Conservation (phyloP, 2,888 invertebrate genomes). For the Tetheella fluctuosa region DNA sequence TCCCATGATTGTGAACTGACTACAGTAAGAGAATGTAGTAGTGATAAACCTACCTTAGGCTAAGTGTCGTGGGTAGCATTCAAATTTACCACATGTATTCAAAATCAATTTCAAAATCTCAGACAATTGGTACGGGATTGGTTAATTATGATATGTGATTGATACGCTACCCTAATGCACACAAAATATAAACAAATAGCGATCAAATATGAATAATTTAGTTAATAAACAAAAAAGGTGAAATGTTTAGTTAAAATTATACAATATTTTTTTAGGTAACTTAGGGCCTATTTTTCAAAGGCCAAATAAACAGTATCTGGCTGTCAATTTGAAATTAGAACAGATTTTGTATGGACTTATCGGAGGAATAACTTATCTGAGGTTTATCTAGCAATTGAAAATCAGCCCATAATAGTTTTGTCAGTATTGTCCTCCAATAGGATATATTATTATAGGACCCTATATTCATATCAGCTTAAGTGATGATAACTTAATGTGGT, state of each 20-base stretch:
- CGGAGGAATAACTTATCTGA: too few relatives aligned
- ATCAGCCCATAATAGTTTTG: too few relatives aligned
- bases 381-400: too few relatives aligned
- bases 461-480: not conserved
- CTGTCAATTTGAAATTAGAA: too few relatives aligned
- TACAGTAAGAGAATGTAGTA: not conserved
- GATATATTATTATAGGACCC: too few relatives aligned
- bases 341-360: too few relatives aligned
- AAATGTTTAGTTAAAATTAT: too few relatives aligned
- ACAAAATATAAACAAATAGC: not conserved
- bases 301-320: too few relatives aligned
- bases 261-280: not conserved
- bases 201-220: not conserved
- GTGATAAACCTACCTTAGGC: too few relatives aligned
- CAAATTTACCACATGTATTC: not conserved
- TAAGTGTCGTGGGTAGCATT: not conserved
- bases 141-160: conserved; percentile 4
- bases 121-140: not conserved
- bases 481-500: not conserved
- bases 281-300: too few relatives aligned
- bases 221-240: not conserved
- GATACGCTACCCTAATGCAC: not conserved
- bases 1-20: conserved; percentile 6
- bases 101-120: too few relatives aligned
- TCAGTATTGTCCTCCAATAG: too few relatives aligned